Evolutionary conservation across 2,113 vertebrate species (phyloP).

Genomic region (Hassar affinis): DNA sequence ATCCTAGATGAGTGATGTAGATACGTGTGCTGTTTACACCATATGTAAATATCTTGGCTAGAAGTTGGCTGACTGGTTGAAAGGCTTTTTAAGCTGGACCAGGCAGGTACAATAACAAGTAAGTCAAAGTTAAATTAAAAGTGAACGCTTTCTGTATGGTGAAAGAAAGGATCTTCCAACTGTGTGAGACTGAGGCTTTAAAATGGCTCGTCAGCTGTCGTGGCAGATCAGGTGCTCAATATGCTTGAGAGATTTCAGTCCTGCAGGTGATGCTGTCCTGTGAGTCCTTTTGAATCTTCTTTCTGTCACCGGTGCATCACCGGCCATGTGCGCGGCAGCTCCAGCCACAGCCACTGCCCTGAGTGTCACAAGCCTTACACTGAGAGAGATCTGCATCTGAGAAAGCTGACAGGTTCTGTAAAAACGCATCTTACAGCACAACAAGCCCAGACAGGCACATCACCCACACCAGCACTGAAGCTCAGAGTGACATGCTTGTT

Average conservation of each 20-base stretch:
- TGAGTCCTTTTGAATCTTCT: constrained; percentile 64
- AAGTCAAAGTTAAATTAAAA: not conserved
- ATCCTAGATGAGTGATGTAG: not conserved
- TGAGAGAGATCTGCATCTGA: constrained; percentile 43
- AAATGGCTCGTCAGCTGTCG: constrained; percentile 16
- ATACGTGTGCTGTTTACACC: not conserved
- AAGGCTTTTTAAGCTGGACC: not conserved
- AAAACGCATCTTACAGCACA: not conserved
- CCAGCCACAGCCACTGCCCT: constrained; percentile 47
- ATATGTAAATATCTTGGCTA: not conserved
- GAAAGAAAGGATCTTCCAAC: not conserved
- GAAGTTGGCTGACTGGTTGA: not conserved
- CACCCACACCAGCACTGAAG: not conserved
- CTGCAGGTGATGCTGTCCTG: constrained; percentile 62
- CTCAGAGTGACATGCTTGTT: constrained; percentile 15
- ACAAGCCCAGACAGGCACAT: not conserved
- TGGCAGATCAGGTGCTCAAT: constrained; percentile 55
- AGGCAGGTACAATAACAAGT: not conserved
- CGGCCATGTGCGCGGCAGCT: not conserved
- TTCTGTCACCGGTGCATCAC: constrained; percentile 63
- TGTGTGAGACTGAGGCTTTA: not conserved
- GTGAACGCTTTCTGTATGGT: not conserved
- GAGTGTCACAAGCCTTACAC: constrained; percentile 43
- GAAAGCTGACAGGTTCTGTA: constrained; percentile 28
- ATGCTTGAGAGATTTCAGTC: constrained; percentile 64